Conservation (phyloP, 2,113 vertebrate species). For the Lepus americanus region DNA sequence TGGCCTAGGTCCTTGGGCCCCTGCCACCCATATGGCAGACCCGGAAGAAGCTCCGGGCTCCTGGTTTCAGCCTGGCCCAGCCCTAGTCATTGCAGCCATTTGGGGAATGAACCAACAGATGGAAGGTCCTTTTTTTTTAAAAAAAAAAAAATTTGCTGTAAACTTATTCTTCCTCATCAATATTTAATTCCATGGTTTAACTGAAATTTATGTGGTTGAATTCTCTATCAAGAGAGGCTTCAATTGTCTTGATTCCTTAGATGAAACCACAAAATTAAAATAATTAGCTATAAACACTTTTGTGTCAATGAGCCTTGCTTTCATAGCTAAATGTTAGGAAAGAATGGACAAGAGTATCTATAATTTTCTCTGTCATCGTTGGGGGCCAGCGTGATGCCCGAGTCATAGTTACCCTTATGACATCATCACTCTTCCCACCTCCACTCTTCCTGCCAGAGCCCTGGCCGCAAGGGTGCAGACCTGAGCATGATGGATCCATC, state of each 20-base stretch:
- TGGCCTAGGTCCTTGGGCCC: too few relatives aligned
- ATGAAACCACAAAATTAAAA: too few relatives aligned
- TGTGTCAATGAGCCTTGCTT: neutral
- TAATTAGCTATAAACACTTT: neutral
- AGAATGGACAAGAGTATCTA: neutral
- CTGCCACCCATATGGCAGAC: too few relatives aligned
- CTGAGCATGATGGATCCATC: conserved; percentile 38
- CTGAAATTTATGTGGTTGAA: neutral
- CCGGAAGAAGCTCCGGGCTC: too few relatives aligned
- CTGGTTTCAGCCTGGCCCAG: too few relatives aligned
- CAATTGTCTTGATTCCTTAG: too few relatives aligned
- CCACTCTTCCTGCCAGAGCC: neutral
- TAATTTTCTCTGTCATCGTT: neutral
- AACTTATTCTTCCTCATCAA: neutral
- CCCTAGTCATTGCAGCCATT: too few relatives aligned
- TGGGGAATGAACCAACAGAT: too few relatives aligned
- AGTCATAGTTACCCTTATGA: conserved; percentile 71
- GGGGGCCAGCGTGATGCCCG: neutral
- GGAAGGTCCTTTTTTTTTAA: too few relatives aligned
- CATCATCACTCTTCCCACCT: conserved; percentile 12
- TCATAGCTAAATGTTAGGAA: neutral
- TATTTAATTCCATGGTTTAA: neutral
- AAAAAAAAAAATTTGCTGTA: too few relatives aligned
- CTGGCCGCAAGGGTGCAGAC: neutral
- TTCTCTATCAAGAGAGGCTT: neutral